Evolutionary conservation across 2,113 vertebrate species (phyloP).

Genomic region (Tenebrosternarchus preto): DNA sequence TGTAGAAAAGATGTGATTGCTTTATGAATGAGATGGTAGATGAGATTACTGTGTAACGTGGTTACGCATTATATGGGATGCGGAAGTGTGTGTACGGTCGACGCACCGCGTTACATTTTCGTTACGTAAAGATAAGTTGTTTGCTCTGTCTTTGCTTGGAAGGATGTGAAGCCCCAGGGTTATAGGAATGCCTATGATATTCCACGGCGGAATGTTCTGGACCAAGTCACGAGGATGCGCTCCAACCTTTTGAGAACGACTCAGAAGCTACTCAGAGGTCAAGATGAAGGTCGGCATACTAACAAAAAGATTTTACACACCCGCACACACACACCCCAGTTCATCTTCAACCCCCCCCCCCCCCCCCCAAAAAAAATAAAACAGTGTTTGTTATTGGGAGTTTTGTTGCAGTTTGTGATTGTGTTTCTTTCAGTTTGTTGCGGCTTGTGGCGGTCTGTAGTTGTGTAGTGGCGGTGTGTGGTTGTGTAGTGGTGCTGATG

Average conservation of each 20-base stretch:
- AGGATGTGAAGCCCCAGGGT: constrained; percentile 93
- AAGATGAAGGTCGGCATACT: constrained; percentile 84
- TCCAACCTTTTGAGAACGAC: constrained; percentile 90
- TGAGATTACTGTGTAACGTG: neutral
- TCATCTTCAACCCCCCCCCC: too few relatives aligned
- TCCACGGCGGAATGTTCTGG: constrained; percentile 90
- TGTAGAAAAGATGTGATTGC: neutral
- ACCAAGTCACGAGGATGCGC: constrained; percentile 97
- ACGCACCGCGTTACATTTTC: too few relatives aligned
- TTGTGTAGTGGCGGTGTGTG: too few relatives aligned
- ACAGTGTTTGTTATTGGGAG: too few relatives aligned
- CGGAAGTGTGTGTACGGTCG: neutral
- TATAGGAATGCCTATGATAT: constrained; percentile 97
- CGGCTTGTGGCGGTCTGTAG: too few relatives aligned
- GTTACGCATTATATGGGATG: neutral
- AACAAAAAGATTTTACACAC: too few relatives aligned
- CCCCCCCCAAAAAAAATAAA: too few relatives aligned
- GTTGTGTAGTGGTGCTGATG: too few relatives aligned
- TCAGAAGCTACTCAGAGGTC: constrained; percentile 83
- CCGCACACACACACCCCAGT: too few relatives aligned
- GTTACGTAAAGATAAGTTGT: neutral
- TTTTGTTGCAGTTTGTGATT: too few relatives aligned
- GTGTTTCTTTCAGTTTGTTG: too few relatives aligned
- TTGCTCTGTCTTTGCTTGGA: constrained; percentile 13
- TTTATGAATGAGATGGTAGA: neutral